phyloP scores from a whole-genome alignment of 2,888 invertebrate species.

The Parnassius apollo region DNA sequence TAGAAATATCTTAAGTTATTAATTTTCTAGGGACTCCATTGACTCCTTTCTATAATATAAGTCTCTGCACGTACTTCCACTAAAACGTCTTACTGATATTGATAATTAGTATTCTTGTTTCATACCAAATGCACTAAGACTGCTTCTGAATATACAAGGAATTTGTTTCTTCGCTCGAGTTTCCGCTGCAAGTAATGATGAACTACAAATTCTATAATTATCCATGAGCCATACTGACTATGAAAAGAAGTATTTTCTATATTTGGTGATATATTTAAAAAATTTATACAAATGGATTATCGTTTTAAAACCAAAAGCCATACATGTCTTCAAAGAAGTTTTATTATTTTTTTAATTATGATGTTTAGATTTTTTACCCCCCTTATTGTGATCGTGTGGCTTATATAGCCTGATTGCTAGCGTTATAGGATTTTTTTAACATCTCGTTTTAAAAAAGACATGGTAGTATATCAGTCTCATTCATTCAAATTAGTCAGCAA shows the following conservation, averaged over 20 bases:
- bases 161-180: conserved; percentile 3
- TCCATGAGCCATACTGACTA: not conserved
- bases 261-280: too few relatives aligned
- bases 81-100: conserved; percentile 23
- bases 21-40: conserved; percentile 21
- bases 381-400: too few relatives aligned
- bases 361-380: too few relatives aligned
- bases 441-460: too few relatives aligned
- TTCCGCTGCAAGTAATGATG: conserved; percentile 5
- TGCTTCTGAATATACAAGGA: conserved; percentile 4
- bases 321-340: too few relatives aligned
- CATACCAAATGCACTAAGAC: conserved; percentile 21
- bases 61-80: conserved; percentile 13
- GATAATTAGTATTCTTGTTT: conserved; percentile 23
- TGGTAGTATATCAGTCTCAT: too few relatives aligned
- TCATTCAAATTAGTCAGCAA: too few relatives aligned
- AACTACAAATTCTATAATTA: conserved; percentile 12
- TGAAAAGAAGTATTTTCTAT: not conserved
- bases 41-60: conserved; percentile 17
- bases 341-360: too few relatives aligned
- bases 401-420: too few relatives aligned
- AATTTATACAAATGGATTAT: not conserved
- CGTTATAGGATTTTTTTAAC: too few relatives aligned
- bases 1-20: conserved; percentile 21
- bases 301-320: too few relatives aligned